Evolutionary conservation across 30 jellyfish, hydroid and myxozoan species (phyloP), one percentile per base, ranked within the genome.

Genomic region (Aurelia aurita): DNA sequence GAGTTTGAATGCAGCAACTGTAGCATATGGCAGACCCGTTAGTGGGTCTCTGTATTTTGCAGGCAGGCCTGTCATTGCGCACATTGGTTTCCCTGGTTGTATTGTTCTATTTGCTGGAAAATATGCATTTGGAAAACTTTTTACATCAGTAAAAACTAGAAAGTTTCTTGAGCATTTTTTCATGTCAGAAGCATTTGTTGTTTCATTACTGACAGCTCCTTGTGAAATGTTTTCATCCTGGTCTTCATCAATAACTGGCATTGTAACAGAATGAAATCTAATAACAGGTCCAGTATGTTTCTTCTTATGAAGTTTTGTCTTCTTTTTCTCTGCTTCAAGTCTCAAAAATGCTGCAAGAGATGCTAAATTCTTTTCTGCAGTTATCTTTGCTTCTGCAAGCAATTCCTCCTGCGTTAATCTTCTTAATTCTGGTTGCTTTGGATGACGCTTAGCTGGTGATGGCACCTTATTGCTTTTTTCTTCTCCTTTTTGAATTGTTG

Each of bases 271-370:
- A 68, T 85, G 98, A 58, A 72, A 92, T 18, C 98, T 83, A 29
- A 92, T 79, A 25, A 87, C 70, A 5, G 98, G 98, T 14, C 98
- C 98, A 21, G 68, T 87, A 62, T 85, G 88, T 6, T 82, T 88
- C n/a, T 64, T 90, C 71, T 93, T 93, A 74, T 81, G 96, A n/a
- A 93, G 47, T 69, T 93, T 93, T 21, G 89, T 82, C 49, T 93
- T 87, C 60, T 93, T 93, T 87, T 93, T 93, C 80, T 93, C 98
- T 21, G 96, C 98, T 88, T 93, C 98, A 57, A 93, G 95, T 75
- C 83, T 93, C 90, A 93, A 79, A 72, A 93, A 93, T 39, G 96
- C 97, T 23, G 98, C 98, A 27, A 93, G 90, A 29, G 98, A 93
- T 29, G 98, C 98, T 51, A 88, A 31, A 74, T 93, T 93, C 39